Evolutionary conservation across 2,888 invertebrate genomes (phyloP), one percentile per base, ranked within the genome.

Genomic region (Achlya flavicornis): DNA sequence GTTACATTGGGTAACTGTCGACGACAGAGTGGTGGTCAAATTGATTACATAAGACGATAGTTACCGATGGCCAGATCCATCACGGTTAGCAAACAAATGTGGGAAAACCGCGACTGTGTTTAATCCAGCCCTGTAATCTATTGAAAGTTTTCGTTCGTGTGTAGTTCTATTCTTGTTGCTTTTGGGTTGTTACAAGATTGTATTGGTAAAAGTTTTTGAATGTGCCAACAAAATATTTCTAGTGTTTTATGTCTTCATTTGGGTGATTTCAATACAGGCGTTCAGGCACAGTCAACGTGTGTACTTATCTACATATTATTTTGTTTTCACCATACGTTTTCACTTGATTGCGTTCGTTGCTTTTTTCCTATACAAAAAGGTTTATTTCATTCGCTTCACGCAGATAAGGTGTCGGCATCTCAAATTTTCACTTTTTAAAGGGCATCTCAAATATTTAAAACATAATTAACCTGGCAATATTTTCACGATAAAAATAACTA

Each of bases 41-140:
- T 79, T 79, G 79, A 79, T 79, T 79, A 72, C 76, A 69, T 69
- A 73, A 76, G 76, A 71, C 72, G 70, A 66, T 66, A 63, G 73
- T 71, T 70, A 76, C 70, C 66, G 73, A 79, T 76, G 78, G 72
- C 70, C 75, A 73, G 69, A 79, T 79, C 74, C 71, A 73, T 79
- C 79, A 75, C 64, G n/a, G 62, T 62, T 61, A 16, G 60, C 72
- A 74, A 79, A 79, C 74, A 76, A 72, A 74, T 69, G 75, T 65
- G 67, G 48, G 66, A 67, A 35, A 58, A 61, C 63, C 66, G 61
- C 70, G 72, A 70, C 72, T 74, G 74, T 48, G 67, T 58, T 69
- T 75, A 75, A 76, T 72, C 62, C 66, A 35, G n/a, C 61, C 19
- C 32, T 46, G 46, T 46, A 46, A 41, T n/a, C 53, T 19, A 53